Conservation (phyloP, 2,797 vertebrate genomes). For the Mormyrus proboscirostris region DNA sequence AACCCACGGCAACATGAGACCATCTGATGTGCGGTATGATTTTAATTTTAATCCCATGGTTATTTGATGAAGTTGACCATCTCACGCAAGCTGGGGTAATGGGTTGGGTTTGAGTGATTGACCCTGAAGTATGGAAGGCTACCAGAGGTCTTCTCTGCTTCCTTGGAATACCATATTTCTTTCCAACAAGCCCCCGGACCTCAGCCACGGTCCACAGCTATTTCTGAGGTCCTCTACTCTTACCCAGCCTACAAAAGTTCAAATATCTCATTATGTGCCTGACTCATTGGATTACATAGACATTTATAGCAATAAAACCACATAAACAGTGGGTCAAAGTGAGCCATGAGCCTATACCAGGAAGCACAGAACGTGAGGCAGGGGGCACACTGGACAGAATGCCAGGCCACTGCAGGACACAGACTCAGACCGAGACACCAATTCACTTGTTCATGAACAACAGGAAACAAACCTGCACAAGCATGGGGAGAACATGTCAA, state of each 20-base stretch:
- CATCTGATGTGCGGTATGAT: not conserved
- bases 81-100: not conserved
- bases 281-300: not conserved
- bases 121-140: not conserved
- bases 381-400: not conserved
- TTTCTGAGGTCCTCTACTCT: not conserved
- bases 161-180: not conserved
- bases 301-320: not conserved
- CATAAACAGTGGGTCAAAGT: not conserved
- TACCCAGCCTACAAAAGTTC: not conserved
- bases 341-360: not conserved
- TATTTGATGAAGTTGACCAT: not conserved
- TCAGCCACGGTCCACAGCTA: not conserved
- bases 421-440: not conserved
- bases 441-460: not conserved
- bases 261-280: not conserved
- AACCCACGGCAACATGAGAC: not conserved
- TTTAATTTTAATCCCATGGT: constrained; percentile 1
- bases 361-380: not conserved
- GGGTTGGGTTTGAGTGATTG: not conserved
- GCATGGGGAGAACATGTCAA: not conserved
- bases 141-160: not conserved
- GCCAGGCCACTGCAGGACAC: not conserved
- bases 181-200: not conserved
- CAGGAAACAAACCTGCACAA: not conserved